A percentile compares a stretch with the other conserved stretches of the same genome.
Conservation (phyloP, 2,797 vertebrate species). For the Poecile montanus region DNA sequence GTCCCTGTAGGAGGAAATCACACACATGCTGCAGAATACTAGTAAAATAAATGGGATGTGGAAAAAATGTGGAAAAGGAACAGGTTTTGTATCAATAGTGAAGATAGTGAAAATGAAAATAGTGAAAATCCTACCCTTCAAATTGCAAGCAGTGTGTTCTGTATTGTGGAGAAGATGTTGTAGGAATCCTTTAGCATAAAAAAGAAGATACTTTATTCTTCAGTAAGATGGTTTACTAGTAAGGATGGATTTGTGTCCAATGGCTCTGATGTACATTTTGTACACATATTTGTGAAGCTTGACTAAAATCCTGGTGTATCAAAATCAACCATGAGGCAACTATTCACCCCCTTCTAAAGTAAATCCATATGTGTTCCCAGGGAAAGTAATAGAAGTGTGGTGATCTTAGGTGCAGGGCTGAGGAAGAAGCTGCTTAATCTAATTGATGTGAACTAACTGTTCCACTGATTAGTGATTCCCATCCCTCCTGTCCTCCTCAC, state of each 20-base stretch:
- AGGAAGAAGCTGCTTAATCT: not conserved
- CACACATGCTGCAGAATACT: not conserved
- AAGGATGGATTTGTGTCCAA: not conserved
- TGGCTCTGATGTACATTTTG: not conserved
- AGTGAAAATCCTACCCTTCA: not conserved
- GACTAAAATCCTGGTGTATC: not conserved
- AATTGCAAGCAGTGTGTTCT: not conserved
- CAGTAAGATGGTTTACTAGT: not conserved
- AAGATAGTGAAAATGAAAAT: not conserved
- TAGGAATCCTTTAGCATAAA: not conserved
- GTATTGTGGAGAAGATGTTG: not conserved
- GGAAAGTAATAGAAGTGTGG: not conserved
- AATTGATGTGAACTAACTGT: not conserved
- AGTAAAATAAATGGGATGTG: not conserved
- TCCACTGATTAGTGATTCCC: not conserved
- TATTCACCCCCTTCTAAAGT: not conserved
- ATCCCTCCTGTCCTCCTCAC: accelerated
- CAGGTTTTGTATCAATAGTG: not conserved
- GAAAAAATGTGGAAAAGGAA: not conserved
- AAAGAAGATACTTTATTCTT: not conserved
- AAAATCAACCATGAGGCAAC: not conserved
- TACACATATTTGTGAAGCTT: not conserved
- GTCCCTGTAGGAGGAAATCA: not conserved
- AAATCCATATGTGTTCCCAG: not conserved
- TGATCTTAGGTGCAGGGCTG: not conserved